These are phyloP conservation scores for Cherax destructor DNA, from an alignment of 1,140 invertebrate genomes.

Conservation along the genomic window DNA sequence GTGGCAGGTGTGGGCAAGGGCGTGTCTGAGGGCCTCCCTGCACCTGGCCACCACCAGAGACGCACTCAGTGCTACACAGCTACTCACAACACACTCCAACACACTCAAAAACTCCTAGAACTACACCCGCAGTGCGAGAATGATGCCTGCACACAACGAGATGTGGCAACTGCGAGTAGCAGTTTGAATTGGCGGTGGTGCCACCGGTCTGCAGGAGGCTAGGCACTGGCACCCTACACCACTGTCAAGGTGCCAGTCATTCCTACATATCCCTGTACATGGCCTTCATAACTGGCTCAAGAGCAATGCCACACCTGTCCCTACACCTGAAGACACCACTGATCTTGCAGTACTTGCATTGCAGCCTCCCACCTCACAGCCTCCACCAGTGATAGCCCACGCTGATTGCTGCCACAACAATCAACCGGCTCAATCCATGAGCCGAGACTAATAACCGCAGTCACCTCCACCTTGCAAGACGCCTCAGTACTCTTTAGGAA, in stretches of 20 bases:
- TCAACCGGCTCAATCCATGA: too few relatives aligned
- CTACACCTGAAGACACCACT: background rate
- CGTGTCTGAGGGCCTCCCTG: background rate
- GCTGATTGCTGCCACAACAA: background rate
- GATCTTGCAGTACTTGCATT: background rate
- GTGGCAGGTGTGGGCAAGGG: background rate
- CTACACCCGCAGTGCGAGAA: background rate
- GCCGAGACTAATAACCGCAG: too few relatives aligned
- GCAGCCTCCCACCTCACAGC: too few relatives aligned
- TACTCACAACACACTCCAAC: background rate
- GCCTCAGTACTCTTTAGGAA: too few relatives aligned
- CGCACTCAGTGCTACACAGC: background rate
- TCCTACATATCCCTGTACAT: slow-evolving; percentile 15
- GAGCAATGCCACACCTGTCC: too few relatives aligned
- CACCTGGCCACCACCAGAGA: too few relatives aligned
- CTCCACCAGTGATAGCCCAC: background rate
- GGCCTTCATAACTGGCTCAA: background rate
- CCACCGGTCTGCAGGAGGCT: background rate
- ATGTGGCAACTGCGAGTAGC: slow-evolving; percentile 35
- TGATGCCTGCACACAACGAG: background rate
- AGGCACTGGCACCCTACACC: slow-evolving; percentile 4
- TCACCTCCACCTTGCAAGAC: too few relatives aligned
- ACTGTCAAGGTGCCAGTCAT: slow-evolving; percentile 19
- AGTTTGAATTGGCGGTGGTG: slow-evolving; percentile 40
- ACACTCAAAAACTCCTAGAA: background rate